Conservation (phyloP, 2,797 vertebrate species). For the Pangasius djambal region DNA sequence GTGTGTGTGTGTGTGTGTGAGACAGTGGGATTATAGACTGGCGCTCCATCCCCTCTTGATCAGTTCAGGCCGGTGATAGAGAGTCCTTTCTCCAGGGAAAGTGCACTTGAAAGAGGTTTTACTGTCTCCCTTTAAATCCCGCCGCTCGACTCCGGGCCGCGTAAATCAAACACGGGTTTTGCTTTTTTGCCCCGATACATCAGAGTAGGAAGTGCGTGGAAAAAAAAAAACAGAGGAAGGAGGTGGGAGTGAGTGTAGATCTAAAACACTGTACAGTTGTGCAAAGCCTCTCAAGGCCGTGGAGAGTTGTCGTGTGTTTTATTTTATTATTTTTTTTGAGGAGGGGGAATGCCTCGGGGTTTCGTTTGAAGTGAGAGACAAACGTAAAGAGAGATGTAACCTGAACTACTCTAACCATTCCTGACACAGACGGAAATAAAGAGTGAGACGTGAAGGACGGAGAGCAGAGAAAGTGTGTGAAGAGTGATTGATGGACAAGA, state of each 20-base stretch:
- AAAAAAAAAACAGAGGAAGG: neutral
- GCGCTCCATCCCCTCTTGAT: slow-evolving; percentile 50
- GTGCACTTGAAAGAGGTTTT: slow-evolving; percentile 61
- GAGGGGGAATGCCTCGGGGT: slow-evolving; percentile 27
- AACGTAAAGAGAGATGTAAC: slow-evolving; percentile 41
- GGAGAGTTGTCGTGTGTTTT: neutral
- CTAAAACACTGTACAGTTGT: slow-evolving; percentile 26
- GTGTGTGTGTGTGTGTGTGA: neutral
- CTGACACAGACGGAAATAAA: slow-evolving; percentile 28
- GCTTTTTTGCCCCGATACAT: slow-evolving; percentile 51
- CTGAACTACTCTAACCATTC: slow-evolving; percentile 14
- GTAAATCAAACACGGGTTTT: slow-evolving; percentile 55
- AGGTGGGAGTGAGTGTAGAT: neutral
- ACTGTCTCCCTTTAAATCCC: slow-evolving; percentile 59
- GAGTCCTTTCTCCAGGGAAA: slow-evolving; percentile 59
- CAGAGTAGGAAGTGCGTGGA: slow-evolving; percentile 42
- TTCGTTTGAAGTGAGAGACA: slow-evolving; percentile 52
- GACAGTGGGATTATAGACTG: slow-evolving; percentile 34
- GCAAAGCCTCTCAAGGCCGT: slow-evolving; percentile 46
- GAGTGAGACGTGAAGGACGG: slow-evolving; percentile 45
- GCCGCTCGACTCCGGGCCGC: slow-evolving; percentile 44
- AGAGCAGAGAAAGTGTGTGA: slow-evolving; percentile 24
- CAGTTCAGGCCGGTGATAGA: slow-evolving; percentile 56
- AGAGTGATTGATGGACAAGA: slow-evolving; percentile 30
- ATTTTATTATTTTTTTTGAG: neutral